A percentile compares a stretch with the other conserved stretches of the same genome.
Evolutionary conservation across 2,888 invertebrate genomes (phyloP).

Genomic region (Hypsopygia costalis): DNA sequence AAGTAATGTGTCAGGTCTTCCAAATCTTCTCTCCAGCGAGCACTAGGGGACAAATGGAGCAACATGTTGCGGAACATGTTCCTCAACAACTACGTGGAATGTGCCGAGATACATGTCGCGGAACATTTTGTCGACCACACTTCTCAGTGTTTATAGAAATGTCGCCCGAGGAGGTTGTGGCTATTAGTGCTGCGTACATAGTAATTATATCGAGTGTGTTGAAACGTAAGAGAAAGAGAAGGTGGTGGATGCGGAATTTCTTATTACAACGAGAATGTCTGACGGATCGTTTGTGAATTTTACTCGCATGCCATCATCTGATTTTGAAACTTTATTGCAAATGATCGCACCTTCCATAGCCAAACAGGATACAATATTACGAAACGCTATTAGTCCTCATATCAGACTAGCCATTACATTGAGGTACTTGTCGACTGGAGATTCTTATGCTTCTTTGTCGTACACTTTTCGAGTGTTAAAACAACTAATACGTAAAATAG

Average conservation of each 20-base stretch:
- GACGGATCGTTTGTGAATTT: slow-evolving; percentile 23
- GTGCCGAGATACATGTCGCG: too few relatives aligned
- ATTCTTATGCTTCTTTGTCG: slow-evolving; percentile 22
- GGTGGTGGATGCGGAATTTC: slow-evolving; percentile 22
- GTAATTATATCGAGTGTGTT: too few relatives aligned
- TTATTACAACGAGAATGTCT: slow-evolving; percentile 20
- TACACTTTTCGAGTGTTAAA: slow-evolving; percentile 26
- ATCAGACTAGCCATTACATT: slow-evolving; percentile 22
- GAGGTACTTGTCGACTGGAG: slow-evolving; percentile 22
- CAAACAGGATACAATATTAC: slow-evolving; percentile 23
- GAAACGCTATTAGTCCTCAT: slow-evolving; percentile 18
- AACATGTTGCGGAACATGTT: too few relatives aligned
- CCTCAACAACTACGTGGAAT: too few relatives aligned
- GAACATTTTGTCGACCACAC: too few relatives aligned
- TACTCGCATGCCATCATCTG: slow-evolving; percentile 14
- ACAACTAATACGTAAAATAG: slow-evolving; percentile 15
- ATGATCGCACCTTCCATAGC: slow-evolving; percentile 21
- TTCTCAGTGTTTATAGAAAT: too few relatives aligned
- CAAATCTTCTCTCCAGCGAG: too few relatives aligned
- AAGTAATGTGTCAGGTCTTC: too few relatives aligned
- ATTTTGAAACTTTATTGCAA: slow-evolving; percentile 22
- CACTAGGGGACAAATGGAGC: too few relatives aligned
- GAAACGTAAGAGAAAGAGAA: neutral
- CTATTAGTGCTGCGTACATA: too few relatives aligned
- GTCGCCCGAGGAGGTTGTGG: too few relatives aligned